Evolutionary conservation across 1,140 invertebrate species (phyloP).

Genomic region (Vanessa atalanta): DNA sequence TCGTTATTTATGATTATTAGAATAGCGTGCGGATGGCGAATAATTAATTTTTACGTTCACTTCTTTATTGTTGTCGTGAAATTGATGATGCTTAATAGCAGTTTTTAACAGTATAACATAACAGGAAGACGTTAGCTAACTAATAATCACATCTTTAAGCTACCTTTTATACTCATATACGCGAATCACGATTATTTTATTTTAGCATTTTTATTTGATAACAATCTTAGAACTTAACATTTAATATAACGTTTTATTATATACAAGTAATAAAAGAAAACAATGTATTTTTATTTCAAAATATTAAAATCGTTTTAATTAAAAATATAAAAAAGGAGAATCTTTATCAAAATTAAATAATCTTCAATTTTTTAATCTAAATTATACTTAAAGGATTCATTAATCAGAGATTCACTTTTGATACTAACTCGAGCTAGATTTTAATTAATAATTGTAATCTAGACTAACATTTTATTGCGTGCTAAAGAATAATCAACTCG

Average conservation of each 20-base stretch:
- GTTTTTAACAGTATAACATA: slow-evolving; percentile 40
- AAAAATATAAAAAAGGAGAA: too few relatives aligned
- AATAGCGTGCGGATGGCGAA: slow-evolving; percentile 71
- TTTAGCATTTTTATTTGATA: slow-evolving; percentile 6
- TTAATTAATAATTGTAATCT: background rate
- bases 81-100: slow-evolving; percentile 61
- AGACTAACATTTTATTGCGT: slow-evolving; percentile 12
- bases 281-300: background rate
- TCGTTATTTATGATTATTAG: slow-evolving; percentile 79
- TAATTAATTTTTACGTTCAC: slow-evolving; percentile 77
- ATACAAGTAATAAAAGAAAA: background rate
- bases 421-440: too few relatives aligned
- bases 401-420: too few relatives aligned
- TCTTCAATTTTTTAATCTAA: too few relatives aligned
- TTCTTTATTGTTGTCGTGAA: slow-evolving; percentile 66
- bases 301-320: too few relatives aligned
- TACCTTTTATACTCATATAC: slow-evolving; percentile 21
- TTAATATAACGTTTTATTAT: background rate
- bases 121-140: slow-evolving; percentile 35
- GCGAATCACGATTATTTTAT: slow-evolving; percentile 2
- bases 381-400: too few relatives aligned
- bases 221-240: background rate
- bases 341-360: too few relatives aligned
- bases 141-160: slow-evolving; percentile 36
- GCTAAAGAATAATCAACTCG: slow-evolving; percentile 9